Conservation (phyloP, 2,888 invertebrate genomes). For the Oscheius sp. region DNA sequence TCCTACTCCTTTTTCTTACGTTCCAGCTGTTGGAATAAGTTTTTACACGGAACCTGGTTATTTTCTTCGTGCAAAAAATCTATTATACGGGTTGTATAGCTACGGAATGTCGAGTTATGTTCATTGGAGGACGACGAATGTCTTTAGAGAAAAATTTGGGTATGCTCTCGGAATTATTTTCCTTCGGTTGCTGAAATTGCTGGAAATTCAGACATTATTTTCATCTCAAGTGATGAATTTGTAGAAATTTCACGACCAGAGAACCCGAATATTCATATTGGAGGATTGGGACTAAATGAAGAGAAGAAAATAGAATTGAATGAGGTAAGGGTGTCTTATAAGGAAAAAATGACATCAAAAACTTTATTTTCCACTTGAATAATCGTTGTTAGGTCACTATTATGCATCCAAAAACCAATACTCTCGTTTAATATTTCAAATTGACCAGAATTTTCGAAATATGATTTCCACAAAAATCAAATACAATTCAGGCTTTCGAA, state of each 20-base stretch:
- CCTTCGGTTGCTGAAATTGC: slow-evolving; percentile 44
- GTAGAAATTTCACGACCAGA: slow-evolving; percentile 56
- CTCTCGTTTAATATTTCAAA: too few relatives aligned
- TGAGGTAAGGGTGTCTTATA: slow-evolving; percentile 20
- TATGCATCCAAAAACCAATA: too few relatives aligned
- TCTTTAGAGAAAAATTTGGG: slow-evolving; percentile 30
- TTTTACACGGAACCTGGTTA: slow-evolving; percentile 15
- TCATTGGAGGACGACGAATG: neutral
- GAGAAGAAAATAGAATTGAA: slow-evolving; percentile 17
- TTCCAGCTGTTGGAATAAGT: slow-evolving; percentile 4
- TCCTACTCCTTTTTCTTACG: slow-evolving; percentile 27
- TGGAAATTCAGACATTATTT: slow-evolving; percentile 50
- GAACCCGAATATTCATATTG: slow-evolving; percentile 53
- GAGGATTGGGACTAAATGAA: slow-evolving; percentile 40
- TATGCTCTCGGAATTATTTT: slow-evolving; percentile 33
- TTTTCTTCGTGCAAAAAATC: slow-evolving; percentile 7
- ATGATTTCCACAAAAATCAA: neutral
- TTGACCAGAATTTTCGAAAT: too few relatives aligned
- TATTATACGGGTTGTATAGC: neutral
- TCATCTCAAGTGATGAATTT: slow-evolving; percentile 55
- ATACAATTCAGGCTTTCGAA: slow-evolving; percentile 32
- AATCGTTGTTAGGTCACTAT: too few relatives aligned
- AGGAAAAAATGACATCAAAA: too few relatives aligned
- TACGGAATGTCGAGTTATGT: neutral
- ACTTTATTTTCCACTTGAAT: too few relatives aligned